Base-by-base conservation (phyloP, 1,140 invertebrate species). In the Acromyrmex echinatior region DNA sequence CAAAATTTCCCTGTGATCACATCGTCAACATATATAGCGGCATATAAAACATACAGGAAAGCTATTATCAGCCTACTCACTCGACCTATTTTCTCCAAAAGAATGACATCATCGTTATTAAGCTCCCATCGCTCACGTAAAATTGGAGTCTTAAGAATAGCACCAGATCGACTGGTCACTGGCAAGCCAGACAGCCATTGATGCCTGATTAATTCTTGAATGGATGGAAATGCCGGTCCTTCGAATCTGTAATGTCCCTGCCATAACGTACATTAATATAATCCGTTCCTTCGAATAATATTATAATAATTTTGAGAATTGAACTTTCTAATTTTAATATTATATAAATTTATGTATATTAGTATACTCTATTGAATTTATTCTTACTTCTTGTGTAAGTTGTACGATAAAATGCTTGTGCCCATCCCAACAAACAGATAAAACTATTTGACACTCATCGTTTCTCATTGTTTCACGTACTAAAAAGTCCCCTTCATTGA, bases 391-490 rank as follows among this genome's bases (percentile, higher is more conserved):
- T 16, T 97, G 96, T 14, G 98, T 99, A 28, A 98, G 98, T 96
- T 99, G 99, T 76, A 99, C 98, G 89, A 99, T 99, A 93, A 99
- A 99, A 96, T 99, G 99, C 94, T 99, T 99, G 92, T 99, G 98
- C 9, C 98, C 98, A 81, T 98, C 98, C 99, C 99, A 99, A 93
- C 97, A 98, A 0, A 99, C 99, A 14, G 98, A 99, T 31, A 99
- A 94, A 68, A 99, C 99, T 86, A 99, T 98, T 96, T 99, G 98
- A 92, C 98, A 97, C 94, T 99, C 98, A 94, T 98, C 97, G 94
- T 98, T 99, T 94, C 97, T 97, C n/a, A 97, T 98, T 60, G 99
- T 99, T 96, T 99, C 98, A 31, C 99, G 96, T 45, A 99, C 98
- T 70, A 99, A 96, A 95, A 98, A 99, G 93, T 99, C 99, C 1